Evolutionary conservation across 2,797 vertebrate species (phyloP).

Genomic region (Crenichthys baileyi): DNA sequence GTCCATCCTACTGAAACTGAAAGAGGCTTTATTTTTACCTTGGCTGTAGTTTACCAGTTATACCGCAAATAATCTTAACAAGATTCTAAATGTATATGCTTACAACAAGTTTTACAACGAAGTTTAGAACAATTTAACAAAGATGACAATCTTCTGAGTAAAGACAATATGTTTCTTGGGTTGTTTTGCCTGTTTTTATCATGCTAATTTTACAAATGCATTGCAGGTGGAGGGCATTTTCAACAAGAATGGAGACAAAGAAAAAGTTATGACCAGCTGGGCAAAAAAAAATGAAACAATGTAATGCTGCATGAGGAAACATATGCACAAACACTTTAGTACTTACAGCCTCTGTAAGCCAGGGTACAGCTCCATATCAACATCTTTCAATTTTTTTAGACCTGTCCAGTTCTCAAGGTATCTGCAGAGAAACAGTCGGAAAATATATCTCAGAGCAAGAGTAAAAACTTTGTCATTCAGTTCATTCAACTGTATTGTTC

Average conservation of each 20-base stretch:
- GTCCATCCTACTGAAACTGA: not conserved
- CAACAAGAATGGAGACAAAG: constrained; percentile 1
- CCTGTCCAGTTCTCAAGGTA: constrained; percentile 95
- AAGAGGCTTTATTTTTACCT: not conserved
- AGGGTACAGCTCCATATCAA: constrained; percentile 93
- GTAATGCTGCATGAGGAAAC: not conserved
- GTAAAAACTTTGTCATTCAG: not conserved
- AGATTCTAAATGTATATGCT: not conserved
- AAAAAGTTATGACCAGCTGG: not conserved
- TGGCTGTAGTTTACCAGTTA: not conserved
- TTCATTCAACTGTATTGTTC: too few relatives aligned
- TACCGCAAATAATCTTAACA: not conserved
- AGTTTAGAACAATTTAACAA: not conserved
- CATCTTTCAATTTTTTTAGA: constrained; percentile 84
- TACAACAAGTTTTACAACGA: not conserved
- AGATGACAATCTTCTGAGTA: not conserved
- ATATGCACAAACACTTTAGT: constrained; percentile 15
- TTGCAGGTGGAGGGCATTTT: not conserved
- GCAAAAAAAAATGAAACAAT: not conserved
- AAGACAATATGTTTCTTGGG: not conserved
- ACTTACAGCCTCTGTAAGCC: constrained; percentile 96
- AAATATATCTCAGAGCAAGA: not conserved
- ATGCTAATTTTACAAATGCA: not conserved
- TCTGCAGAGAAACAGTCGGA: constrained; percentile 72
- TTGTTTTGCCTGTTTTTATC: not conserved